Evolutionary conservation across 2,888 invertebrate species (phyloP), one percentile per base, ranked within the genome.

Genomic region (Phalera bucephala): DNA sequence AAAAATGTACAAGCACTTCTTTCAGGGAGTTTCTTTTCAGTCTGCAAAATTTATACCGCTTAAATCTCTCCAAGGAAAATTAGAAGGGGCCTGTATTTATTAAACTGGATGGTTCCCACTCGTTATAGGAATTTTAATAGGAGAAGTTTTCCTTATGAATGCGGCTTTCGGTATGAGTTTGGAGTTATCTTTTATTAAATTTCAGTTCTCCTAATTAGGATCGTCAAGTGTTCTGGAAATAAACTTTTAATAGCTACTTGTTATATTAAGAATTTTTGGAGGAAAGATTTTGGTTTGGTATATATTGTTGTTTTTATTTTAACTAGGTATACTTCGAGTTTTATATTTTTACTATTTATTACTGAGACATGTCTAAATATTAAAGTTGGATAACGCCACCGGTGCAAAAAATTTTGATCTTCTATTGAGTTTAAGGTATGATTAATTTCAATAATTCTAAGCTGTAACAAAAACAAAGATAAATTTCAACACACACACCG

Each of bases 91-190:
- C 77, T 78, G 83, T 86, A 85, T 88, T 87, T 87, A 87, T 87
- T 84, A 87, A 83, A 82, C 76, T 73, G 69, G 81, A 81, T 80
- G 83, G 80, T 77, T 84, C 66, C 64, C 76, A 77, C 81, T 83
- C 85, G 84, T 87, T 87, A 82, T 73, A 83, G 87, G 86, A 87
- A 88, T 88, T 88, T 88, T 85, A 88, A 89, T 86, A 70, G 78
- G 59, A 42, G 63, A 89, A 89, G 72, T 88, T 89, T 82, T 77
- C 78, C 80, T 82, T 82, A 84, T 87, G 85, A 88, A 89, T 88
- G 81, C 76, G 78, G 80, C 70, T 74, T 77, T 75, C 63, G 73
- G 67, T 67, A 70, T 70, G 75, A 76, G 69, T 79, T 80, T 73
- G 70, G 55, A 83, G 80, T 86, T 88, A 87, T 85, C 87, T 83